Base-by-base conservation (phyloP, 2,888 invertebrate genomes). In the Pyralis farinalis region DNA sequence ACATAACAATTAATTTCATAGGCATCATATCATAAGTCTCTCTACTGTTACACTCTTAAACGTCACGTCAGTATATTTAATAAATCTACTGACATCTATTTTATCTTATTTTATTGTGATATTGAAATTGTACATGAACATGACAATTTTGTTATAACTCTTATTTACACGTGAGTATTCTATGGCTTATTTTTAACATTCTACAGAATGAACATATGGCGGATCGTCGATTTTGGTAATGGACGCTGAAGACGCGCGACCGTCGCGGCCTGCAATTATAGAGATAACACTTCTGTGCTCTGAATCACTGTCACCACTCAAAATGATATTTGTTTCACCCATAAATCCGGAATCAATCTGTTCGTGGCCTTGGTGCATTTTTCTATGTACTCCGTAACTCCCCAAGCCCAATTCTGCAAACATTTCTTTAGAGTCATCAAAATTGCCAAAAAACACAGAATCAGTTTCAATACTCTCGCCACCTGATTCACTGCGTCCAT, bases 381-480 rank as follows among this genome's bases (percentile, higher is more conserved):
- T 76, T 27, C 42, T 63, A 27, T 65, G 69, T 37, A 68, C 58
- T 22, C 77, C 79, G 43, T 76, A 79, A 28, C 62, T 63, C 30
- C 61, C 66, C 25, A 84, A 47, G 7, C 76, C 79, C 34, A 88
- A 64, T 44, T 86, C 86, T 11, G 78, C 78, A 6, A 83, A 71
- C 50, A 87, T 65, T 51, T 85, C 79, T 37, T 84, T 85, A 0
- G 87, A 74, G 43, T 88, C 87, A 32, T 87, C 84, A 55, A 93
- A 92, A 68, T 93, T 94, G 4, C 94, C 95, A 62, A 95, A 96
- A 67, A 96, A 94, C 7, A 96, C 96, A 7, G 96, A 96, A 76
- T 96, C 95, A 0, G 96, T 96, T 63, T 95, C 96, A 1, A 96
- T 91, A 74, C 96, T 96, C 68, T 96, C 96, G 1, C 94, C 96